Evolutionary conservation across 2,797 vertebrate species (phyloP).

Genomic region (Leucoraja ocellata): DNA sequence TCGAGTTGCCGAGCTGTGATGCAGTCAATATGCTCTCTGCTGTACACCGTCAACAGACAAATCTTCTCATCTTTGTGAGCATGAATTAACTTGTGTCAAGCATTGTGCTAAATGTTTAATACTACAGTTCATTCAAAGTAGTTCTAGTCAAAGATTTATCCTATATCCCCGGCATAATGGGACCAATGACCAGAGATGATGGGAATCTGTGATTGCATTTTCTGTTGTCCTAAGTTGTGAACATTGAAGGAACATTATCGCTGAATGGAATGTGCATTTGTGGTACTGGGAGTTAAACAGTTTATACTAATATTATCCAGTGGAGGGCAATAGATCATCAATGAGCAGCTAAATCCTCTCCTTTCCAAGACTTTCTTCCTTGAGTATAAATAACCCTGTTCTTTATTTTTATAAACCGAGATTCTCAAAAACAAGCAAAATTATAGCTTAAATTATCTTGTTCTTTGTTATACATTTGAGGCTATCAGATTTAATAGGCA

Average conservation of each 20-base stretch:
- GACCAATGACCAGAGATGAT: too few relatives aligned
- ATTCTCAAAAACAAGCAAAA: not conserved
- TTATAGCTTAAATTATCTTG: not conserved
- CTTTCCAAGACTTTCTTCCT: not conserved
- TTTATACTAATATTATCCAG: not conserved
- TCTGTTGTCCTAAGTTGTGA: not conserved
- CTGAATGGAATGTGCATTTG: too few relatives aligned
- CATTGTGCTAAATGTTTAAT: not conserved
- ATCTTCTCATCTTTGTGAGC: not conserved
- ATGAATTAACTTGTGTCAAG: not conserved
- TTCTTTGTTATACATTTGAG: not conserved
- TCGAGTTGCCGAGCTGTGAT: too few relatives aligned
- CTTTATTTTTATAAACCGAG: not conserved
- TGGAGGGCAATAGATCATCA: slow-evolving; percentile 33
- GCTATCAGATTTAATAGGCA: slow-evolving; percentile 11
- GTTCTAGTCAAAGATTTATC: not conserved
- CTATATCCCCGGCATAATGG: not conserved
- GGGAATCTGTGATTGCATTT: not conserved
- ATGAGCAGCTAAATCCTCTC: not conserved
- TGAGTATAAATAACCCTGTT: not conserved
- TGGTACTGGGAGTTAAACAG: not conserved
- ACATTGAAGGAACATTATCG: not conserved
- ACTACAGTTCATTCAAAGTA: not conserved
- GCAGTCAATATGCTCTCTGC: too few relatives aligned
- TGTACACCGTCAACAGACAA: too few relatives aligned